Base-by-base conservation (phyloP, 2,797 vertebrate species). In the Schizopygopsis malacanthus region DNA sequence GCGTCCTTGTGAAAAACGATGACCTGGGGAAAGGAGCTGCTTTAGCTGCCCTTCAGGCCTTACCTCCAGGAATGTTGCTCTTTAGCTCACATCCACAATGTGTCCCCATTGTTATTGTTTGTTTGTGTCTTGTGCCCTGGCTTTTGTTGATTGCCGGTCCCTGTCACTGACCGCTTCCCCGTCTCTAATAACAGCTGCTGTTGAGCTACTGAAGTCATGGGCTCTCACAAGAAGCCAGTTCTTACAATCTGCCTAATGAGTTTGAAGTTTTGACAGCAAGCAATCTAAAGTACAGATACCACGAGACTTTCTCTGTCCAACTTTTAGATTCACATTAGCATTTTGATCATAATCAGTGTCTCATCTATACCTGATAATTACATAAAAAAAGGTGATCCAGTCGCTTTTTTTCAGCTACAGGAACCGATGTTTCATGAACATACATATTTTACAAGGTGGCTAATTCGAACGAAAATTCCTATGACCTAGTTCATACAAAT, bases 31-130 rank as follows among this genome's bases (percentile, higher is more conserved):
- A 90, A 88, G 89, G 83, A 88, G 82, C 86, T 50, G 77, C 84
- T 83, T 82, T 82, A 91, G 82, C 37, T 75, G 56, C 72, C 83
- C 88, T 79, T 72, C 75, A 81, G 87, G 79, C 88, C 71, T 82
- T 89, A 85, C 81, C 85, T 89, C 83, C 78, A 85, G 86, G 89
- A 92, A 91, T 91, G 87, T 82, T 67, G 84, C 61, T 50, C 86
- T 82, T 82, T 79, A 86, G 89, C 81, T 86, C 81, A 9, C 59
- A 50, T 85, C 89, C 87, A 86, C 77, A 81, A 70, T 83, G 89
- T 56, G 77, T 84, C 84, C 83, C 84, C 77, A 77, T 82, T 88
- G 79, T 84, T 83, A 52, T 75, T 87, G 84, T 87, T 89, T 87
- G 81, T 90, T 87, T 87, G 71, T 77, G 76, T 81, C 71, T 77